Conservation (phyloP, 1,140 invertebrate species). For the Anadara kagoshimensis region DNA sequence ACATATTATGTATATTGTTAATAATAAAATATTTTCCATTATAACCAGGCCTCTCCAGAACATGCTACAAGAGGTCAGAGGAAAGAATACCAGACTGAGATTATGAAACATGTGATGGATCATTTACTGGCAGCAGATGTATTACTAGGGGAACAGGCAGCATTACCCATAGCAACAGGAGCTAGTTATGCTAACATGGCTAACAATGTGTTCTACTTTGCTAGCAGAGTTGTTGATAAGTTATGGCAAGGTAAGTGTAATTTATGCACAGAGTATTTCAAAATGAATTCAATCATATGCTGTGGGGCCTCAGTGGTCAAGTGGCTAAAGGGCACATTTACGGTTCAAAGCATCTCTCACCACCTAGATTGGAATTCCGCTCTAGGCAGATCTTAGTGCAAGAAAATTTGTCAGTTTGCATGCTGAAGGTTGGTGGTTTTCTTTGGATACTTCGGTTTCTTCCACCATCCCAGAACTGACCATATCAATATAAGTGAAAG, state of each 20-base stretch:
- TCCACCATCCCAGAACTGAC: too few relatives aligned
- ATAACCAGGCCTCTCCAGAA: constrained; percentile 75
- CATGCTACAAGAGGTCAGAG: constrained; percentile 86
- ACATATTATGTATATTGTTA: not conserved
- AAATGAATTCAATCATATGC: too few relatives aligned
- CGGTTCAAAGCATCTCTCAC: too few relatives aligned
- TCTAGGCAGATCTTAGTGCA: too few relatives aligned
- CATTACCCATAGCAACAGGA: constrained; percentile 76
- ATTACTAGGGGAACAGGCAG: constrained; percentile 87
- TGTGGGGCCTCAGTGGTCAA: too few relatives aligned
- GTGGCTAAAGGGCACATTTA: too few relatives aligned
- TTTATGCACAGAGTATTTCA: too few relatives aligned
- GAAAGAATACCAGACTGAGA: constrained; percentile 93
- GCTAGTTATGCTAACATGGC: constrained; percentile 68
- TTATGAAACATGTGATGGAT: constrained; percentile 94
- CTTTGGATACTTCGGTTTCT: too few relatives aligned
- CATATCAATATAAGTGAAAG: too few relatives aligned
- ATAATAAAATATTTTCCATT: not conserved
- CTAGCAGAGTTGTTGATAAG: constrained; percentile 95
- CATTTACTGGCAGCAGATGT: constrained; percentile 93
- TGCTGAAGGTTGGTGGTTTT: too few relatives aligned
- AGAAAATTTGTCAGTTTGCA: too few relatives aligned
- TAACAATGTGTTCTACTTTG: constrained; percentile 93
- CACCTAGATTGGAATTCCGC: too few relatives aligned
- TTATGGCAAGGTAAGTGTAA: constrained; percentile 89